Conservation (phyloP, 2,797 vertebrate genomes). For the Sebastes itinus region DNA sequence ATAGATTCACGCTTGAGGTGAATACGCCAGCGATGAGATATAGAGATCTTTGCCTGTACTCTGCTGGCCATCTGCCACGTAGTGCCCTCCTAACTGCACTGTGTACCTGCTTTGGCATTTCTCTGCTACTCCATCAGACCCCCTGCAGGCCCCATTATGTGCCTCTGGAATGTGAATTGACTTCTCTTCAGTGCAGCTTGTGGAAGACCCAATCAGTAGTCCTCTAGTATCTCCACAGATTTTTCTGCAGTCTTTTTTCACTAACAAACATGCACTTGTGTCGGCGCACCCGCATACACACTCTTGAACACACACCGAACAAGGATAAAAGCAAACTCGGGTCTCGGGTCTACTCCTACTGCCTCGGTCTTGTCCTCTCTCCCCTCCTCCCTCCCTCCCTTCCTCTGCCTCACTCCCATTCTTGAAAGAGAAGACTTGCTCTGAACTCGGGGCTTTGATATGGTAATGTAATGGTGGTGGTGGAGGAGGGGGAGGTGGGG, state of each 20-base stretch:
- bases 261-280: slow-evolving; percentile 70
- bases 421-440: slow-evolving; percentile 88
- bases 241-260: slow-evolving; percentile 65
- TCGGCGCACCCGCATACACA: slow-evolving; percentile 44
- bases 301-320: slow-evolving; percentile 61
- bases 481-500: slow-evolving; percentile 66
- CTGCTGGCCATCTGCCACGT: slow-evolving; percentile 71
- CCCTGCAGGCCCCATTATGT: slow-evolving; percentile 79
- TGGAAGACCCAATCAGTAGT: slow-evolving; percentile 77
- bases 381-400: slow-evolving; percentile 73
- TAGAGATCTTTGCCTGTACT: slow-evolving; percentile 49
- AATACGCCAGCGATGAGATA: slow-evolving; percentile 50
- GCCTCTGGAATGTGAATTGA: slow-evolving; percentile 81
- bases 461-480: slow-evolving; percentile 85
- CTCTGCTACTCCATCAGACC: slow-evolving; percentile 64
- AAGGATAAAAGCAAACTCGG: slow-evolving; percentile 82
- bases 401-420: slow-evolving; percentile 78
- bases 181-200: slow-evolving; percentile 74
- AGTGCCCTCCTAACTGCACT: slow-evolving; percentile 55
- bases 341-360: slow-evolving; percentile 83
- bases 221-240: slow-evolving; percentile 70
- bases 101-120: slow-evolving; percentile 79
- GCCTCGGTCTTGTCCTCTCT: slow-evolving; percentile 82
- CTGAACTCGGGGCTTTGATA: slow-evolving; percentile 88
- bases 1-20: slow-evolving; percentile 28